Evolutionary conservation across 2,888 invertebrate genomes (phyloP), one percentile per base, ranked within the genome.

Genomic region (Ashinkailepas kermadecensis): DNA sequence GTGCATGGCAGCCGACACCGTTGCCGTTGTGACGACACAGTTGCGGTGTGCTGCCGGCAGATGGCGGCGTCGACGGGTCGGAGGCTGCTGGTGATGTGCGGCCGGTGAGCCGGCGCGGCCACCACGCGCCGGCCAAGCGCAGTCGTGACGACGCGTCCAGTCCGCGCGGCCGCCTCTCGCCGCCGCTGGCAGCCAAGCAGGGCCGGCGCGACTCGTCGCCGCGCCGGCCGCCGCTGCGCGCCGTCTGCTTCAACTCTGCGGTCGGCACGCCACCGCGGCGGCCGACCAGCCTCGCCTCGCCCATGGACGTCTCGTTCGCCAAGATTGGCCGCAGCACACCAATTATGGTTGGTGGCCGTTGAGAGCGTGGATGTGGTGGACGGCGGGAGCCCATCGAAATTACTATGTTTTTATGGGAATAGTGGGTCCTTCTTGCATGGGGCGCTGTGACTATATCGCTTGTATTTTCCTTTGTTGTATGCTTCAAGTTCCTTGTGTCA

Each of bases 71-170:
- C 2, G 39, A 39, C 39, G 39, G 39, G 39, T 39, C 39, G 39
- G 39, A 39, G 39, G 39, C 39, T 39, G 39, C 4, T 39, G 39
- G 25, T 6, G 67, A 67, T 13, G 25, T 0, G 8, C 74, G 74
- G 74, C 74, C 74, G 74, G 54, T 54, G 54, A 74, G 56, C 81
- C 65, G 81, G 23, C 81, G 81, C 59, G 15, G 65, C 70, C 25
- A 25, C 23, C 39, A 81, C 81, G 1, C 64, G 80, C 82, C 23
- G 81, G 81, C 74, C 21, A 80, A 81, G 79, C 81, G 80, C 11
- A 54, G 80, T 4, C 79, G 67, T 1, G 67, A 80, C 21, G 80
- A 58, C 54, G 79, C 78, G 1, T 39, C 39, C 39, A 39, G 39
- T 39, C 39, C 39, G 39, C 39, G 39, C 39, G 59, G 81, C 59